These are phyloP conservation scores for Chydorus sphaericus DNA, from an alignment of 2,888 invertebrate genomes.

Conservation along the genomic window DNA sequence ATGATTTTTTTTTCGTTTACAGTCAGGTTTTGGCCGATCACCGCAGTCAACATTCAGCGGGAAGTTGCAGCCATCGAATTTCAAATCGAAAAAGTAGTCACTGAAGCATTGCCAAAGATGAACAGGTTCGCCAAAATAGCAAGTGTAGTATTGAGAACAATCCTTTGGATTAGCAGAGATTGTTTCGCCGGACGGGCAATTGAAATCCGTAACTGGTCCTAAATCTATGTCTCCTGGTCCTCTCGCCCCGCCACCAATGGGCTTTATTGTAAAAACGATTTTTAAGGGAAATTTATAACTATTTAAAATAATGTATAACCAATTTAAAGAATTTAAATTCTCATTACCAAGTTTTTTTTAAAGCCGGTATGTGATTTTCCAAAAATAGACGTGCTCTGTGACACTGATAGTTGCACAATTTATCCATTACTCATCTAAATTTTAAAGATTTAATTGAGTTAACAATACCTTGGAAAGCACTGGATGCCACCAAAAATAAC, in stretches of 20 bases:
- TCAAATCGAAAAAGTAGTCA: conserved; percentile 4
- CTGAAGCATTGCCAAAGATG: background rate
- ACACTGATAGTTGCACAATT: too few species aligned
- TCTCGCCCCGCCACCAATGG: background rate
- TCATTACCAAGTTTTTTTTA: too few species aligned
- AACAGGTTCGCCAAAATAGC: background rate
- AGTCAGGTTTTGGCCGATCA: background rate
- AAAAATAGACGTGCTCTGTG: too few species aligned
- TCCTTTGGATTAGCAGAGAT: background rate
- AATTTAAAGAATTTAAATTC: too few species aligned
- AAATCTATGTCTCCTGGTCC: background rate
- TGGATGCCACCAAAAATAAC: too few species aligned
- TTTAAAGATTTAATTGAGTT: too few species aligned
- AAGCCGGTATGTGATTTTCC: too few species aligned
- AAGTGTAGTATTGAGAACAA: conserved; percentile 1
- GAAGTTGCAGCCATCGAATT: conserved; percentile 4
- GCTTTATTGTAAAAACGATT: background rate
- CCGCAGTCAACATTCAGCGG: conserved; percentile 5
- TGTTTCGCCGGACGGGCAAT: background rate
- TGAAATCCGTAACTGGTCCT: background rate
- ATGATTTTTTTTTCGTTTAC: background rate
- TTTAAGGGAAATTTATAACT: too few species aligned
- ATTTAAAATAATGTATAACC: too few species aligned
- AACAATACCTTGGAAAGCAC: too few species aligned
- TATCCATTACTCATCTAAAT: too few species aligned